phyloP scores from a whole-genome alignment of 2,888 invertebrate species.

The Steinernema scapterisci region DNA sequence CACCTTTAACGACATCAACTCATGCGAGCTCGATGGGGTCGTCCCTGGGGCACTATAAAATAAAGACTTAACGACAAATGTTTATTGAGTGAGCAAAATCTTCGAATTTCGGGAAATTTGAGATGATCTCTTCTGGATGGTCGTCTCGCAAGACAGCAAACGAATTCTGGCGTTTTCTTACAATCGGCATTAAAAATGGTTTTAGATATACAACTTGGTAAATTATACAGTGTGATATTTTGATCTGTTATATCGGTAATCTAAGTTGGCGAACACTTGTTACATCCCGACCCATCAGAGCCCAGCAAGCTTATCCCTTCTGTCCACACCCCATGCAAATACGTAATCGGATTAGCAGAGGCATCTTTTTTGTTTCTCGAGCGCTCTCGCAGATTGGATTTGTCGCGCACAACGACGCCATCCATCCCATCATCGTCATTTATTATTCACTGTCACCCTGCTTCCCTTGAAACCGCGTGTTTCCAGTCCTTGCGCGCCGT shows the following conservation, averaged over 20 bases:
- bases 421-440: conserved; percentile 20
- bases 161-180: no score
- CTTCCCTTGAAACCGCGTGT: background rate
- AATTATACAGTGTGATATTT: no score
- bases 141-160: background rate
- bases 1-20: background rate
- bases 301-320: conserved; percentile 1
- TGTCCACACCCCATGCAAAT: background rate
- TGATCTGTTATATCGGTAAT: no score
- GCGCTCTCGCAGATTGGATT: conserved; percentile 26
- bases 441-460: conserved; percentile 5
- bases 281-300: background rate
- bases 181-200: no score
- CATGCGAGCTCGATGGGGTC: background rate
- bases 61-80: background rate
- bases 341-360: conserved; percentile 29
- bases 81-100: background rate
- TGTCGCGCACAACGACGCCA: conserved; percentile 20
- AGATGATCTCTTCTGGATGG: background rate
- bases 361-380: conserved; percentile 27
- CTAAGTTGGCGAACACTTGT: no score
- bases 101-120: background rate
- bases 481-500: background rate
- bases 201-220: no score
- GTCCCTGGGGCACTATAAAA: background rate